Conservation (phyloP, 2,113 vertebrate genomes). For the Condylura cristata region DNA sequence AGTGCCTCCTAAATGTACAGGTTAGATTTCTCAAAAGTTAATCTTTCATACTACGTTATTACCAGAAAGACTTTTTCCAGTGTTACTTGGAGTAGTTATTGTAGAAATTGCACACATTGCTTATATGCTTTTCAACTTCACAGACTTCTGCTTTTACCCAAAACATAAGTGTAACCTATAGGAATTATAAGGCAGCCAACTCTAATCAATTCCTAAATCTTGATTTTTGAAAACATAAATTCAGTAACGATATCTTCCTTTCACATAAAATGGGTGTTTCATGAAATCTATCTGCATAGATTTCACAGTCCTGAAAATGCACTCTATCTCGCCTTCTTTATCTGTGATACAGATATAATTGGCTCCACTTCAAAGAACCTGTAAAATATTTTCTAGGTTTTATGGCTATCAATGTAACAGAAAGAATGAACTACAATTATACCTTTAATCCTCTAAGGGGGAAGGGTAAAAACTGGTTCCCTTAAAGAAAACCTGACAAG, state of each 20-base stretch:
- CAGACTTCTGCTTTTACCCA: background rate
- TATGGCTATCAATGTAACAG: constrained; percentile 10
- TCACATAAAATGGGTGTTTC: constrained; percentile 16
- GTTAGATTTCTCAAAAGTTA: background rate
- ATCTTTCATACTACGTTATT: background rate
- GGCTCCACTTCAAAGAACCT: background rate
- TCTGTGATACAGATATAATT: background rate
- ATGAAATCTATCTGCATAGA: constrained; percentile 27
- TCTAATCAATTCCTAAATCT: constrained; percentile 24
- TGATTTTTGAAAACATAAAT: constrained; percentile 40
- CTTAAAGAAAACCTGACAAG: constrained; percentile 13
- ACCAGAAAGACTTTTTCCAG: background rate
- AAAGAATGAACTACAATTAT: background rate
- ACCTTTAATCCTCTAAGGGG: background rate
- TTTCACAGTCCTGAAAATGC: background rate
- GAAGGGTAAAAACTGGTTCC: background rate
- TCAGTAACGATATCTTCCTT: background rate
- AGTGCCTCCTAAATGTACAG: constrained; percentile 4
- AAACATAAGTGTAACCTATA: background rate
- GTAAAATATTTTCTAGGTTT: constrained; percentile 38
- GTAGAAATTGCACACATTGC: background rate
- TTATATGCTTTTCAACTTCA: background rate
- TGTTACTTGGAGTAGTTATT: background rate
- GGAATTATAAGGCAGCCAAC: constrained; percentile 31
- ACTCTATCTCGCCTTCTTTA: constrained; percentile 17